phyloP scores from a whole-genome alignment of 2,888 invertebrate genomes.

The Heteropelma amictum region DNA sequence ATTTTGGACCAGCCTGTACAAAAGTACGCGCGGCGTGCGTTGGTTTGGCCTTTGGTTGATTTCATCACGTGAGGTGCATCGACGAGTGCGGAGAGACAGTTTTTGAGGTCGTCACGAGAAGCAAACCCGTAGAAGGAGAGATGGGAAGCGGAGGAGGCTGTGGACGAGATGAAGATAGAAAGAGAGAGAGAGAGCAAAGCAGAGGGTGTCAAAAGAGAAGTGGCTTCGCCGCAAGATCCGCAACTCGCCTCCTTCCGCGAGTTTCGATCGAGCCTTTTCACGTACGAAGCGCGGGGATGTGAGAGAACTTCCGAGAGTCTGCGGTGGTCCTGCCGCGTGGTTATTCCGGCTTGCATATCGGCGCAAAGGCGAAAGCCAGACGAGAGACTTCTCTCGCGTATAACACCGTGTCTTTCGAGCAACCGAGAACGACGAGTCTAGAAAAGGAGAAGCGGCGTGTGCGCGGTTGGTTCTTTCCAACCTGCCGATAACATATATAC shows the following conservation, averaged over 20 bases:
- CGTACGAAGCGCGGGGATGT: constrained; percentile 33
- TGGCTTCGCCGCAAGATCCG: constrained; percentile 18
- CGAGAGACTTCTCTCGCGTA: constrained; percentile 11
- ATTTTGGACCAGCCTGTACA: too few species aligned
- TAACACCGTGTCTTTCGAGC: too few species aligned
- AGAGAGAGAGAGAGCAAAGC: constrained; percentile 8
- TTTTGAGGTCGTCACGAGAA: constrained; percentile 16
- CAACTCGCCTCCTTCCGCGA: constrained; percentile 41
- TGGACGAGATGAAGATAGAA: neutral
- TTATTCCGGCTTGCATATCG: constrained; percentile 1
- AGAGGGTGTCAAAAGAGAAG: constrained; percentile 21
- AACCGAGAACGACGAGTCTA: constrained; percentile 24
- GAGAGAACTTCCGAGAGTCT: constrained; percentile 46
- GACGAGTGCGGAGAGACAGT: constrained; percentile 3
- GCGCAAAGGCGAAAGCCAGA: constrained; percentile 42
- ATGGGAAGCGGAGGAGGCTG: neutral
- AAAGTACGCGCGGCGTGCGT: neutral
- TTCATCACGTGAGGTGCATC: constrained; percentile 3
- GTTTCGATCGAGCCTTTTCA: constrained; percentile 54
- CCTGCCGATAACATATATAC: constrained; percentile 18
- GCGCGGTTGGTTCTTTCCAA: constrained; percentile 15
- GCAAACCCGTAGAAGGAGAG: neutral
- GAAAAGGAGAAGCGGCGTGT: constrained; percentile 7
- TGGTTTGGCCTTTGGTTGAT: constrained; percentile 19
- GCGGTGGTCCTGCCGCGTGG: constrained; percentile 5